Conservation (phyloP, 2,888 invertebrate genomes). For the Athripsodes cinereus region DNA sequence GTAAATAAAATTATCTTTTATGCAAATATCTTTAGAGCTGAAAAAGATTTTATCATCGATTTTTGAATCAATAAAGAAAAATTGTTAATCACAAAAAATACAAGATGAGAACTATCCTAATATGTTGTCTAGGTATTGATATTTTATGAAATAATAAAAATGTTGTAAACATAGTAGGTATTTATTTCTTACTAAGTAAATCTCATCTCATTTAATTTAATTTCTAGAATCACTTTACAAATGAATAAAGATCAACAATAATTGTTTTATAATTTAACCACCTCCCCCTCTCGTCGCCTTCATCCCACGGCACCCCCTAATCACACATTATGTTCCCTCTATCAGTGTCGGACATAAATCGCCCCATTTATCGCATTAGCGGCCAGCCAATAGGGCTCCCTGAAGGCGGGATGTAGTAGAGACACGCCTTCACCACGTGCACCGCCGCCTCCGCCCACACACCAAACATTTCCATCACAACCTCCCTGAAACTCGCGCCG, state of each 20-base stretch:
- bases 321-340: constrained; percentile 27
- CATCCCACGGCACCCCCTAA: constrained; percentile 15
- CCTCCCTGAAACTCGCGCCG: constrained; percentile 5
- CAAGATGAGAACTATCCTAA: too few relatives aligned
- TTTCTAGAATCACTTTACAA: constrained; percentile 2
- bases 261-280: constrained; percentile 6
- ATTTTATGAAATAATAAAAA: too few relatives aligned
- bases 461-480: constrained; percentile 1
- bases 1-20: too few relatives aligned
- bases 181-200: too few relatives aligned
- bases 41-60: too few relatives aligned
- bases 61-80: too few relatives aligned
- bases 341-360: constrained; percentile 26
- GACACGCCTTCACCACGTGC: constrained; percentile 33
- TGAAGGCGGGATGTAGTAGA: constrained; percentile 9
- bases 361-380: constrained; percentile 24
- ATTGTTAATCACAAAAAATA: too few relatives aligned
- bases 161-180: too few relatives aligned
- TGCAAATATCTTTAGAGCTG: too few relatives aligned
- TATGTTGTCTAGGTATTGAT: too few relatives aligned
- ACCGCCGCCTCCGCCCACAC: constrained; percentile 4
- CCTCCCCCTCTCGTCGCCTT: constrained; percentile 3
- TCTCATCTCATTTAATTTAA: not conserved
- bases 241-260: constrained; percentile 4
- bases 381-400: constrained; percentile 18